Evolutionary conservation across 2,888 invertebrate species (phyloP).

Genomic region (Fragum sueziense): DNA sequence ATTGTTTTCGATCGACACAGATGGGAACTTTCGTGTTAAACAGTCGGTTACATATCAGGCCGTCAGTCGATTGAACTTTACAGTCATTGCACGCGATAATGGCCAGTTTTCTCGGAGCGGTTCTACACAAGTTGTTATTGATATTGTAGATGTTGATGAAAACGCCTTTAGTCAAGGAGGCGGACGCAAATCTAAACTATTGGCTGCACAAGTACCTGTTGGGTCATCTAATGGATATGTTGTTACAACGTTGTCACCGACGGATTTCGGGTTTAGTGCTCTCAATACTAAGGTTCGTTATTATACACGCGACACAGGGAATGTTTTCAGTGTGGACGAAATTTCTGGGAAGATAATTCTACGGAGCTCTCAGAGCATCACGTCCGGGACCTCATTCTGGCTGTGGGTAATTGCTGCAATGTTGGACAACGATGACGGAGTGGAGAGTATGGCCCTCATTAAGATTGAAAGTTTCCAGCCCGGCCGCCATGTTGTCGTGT

Average conservation of each 20-base stretch:
- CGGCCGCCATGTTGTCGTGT: slow-evolving; percentile 50
- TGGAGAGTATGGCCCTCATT: slow-evolving; percentile 53
- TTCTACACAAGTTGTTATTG: slow-evolving; percentile 46
- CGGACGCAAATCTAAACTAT: slow-evolving; percentile 31
- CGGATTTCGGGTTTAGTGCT: slow-evolving; percentile 53
- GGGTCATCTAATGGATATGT: slow-evolving; percentile 51
- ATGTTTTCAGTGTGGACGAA: slow-evolving; percentile 55
- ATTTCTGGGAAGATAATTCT: slow-evolving; percentile 63
- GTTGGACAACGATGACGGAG: slow-evolving; percentile 15
- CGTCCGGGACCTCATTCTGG: slow-evolving; percentile 35
- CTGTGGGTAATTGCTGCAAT: slow-evolving; percentile 52
- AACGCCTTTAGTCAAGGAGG: slow-evolving; percentile 24
- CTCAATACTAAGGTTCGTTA: slow-evolving; percentile 42
- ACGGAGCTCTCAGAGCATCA: slow-evolving; percentile 27
- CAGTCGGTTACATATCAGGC: slow-evolving; percentile 55
- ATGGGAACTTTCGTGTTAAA: slow-evolving; percentile 51
- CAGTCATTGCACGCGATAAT: slow-evolving; percentile 57
- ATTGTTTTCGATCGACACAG: slow-evolving; percentile 47
- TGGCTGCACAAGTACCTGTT: slow-evolving; percentile 58
- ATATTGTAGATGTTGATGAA: slow-evolving; percentile 59
- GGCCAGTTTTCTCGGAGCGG: slow-evolving; percentile 49
- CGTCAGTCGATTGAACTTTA: slow-evolving; percentile 43
- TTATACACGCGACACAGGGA: slow-evolving; percentile 37
- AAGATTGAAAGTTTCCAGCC: slow-evolving; percentile 61
- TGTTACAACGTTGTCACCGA: slow-evolving; percentile 53